Base-by-base conservation (phyloP, 2,113 vertebrate genomes). In the Vidua chalybeata region DNA sequence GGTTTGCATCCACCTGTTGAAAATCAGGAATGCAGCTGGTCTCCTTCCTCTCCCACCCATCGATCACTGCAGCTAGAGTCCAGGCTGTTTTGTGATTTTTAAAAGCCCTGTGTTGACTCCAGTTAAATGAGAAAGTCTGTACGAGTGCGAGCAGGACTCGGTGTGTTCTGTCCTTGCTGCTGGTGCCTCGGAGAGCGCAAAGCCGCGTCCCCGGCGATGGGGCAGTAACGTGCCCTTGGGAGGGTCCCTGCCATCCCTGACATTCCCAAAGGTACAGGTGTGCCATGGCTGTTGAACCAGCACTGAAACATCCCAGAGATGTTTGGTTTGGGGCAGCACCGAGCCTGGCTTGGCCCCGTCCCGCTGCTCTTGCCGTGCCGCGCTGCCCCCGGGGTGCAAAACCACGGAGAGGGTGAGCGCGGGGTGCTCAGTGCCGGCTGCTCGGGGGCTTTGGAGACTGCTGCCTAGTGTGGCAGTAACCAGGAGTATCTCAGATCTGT, bases 91-190 rank as follows among this genome's bases (percentile, higher is more conserved):
- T n/a, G 37, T 37, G 64, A 45, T 17, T 61, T 71, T 63, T 37
- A 22, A 56, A 85, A 76, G 26, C 31, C 33, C 49, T 5, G 2
- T 13, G 1, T 71, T 81, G 61, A 58, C 19, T 45, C 41, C 10
- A 56, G 1, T 58, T 45, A 17, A 41, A 35, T 27, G 27, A 27
- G 33, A n/a, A 80, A 89, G 58, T 15, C 4, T 20, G 28, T 13
- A 3, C 1, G 28, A 3, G 0, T 17, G 6, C 0, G 2, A 54
- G 84, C 3, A 15, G 84, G 55, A 41, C 61, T 18, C 28, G 2
- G 35, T 21, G 58, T 35, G 18, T 12, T 18, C 45, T 51, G 19
- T 77, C 49, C 59, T n/a, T 21, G 54, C 35, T 45, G 45, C 49
- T 31, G 4, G 14, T 27, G 73, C 73, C 63, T 14, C 26, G 26